Percentiles rank a stretch among this genome's conserved stretches.
Evolutionary conservation across 2,113 vertebrate genomes (phyloP).

Genomic region (Eptesicus fuscus): DNA sequence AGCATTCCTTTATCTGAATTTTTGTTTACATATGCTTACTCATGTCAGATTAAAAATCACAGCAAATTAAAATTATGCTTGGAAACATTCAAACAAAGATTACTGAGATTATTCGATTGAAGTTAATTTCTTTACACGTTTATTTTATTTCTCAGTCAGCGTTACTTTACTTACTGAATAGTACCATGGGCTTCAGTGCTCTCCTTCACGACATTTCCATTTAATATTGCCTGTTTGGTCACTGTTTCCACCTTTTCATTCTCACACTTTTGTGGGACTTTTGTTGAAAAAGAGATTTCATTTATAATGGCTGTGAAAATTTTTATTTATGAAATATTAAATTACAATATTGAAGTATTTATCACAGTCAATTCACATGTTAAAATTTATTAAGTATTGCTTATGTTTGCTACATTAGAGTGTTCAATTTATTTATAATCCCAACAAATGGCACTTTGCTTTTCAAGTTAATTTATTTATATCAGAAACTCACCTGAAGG

Average conservation of each 20-base stretch:
- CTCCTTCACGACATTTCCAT: conserved; percentile 87
- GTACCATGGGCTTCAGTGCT: conserved; percentile 92
- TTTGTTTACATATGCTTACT: background rate
- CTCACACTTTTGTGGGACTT: conserved; percentile 71
- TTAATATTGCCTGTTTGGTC: conserved; percentile 90
- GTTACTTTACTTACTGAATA: conserved; percentile 89
- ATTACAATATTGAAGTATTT: background rate
- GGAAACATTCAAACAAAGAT: conserved; percentile 15
- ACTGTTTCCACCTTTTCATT: conserved; percentile 85
- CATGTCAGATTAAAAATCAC: conserved; percentile 1
- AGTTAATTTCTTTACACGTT: background rate
- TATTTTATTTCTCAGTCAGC: background rate
- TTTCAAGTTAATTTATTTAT: background rate
- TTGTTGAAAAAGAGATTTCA: conserved; percentile 75
- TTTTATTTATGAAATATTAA: conserved; percentile 20
- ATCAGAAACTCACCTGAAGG: conserved; percentile 78
- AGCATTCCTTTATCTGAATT: background rate
- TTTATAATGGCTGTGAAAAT: conserved; percentile 74
- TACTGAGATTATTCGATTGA: background rate
- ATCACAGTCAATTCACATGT: background rate
- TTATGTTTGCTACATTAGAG: background rate
- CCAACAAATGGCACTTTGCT: background rate
- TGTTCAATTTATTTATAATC: background rate
- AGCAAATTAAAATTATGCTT: background rate
- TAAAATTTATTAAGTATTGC: background rate